Evolutionary conservation across 2,113 vertebrate genomes (phyloP), one percentile per base, ranked within the genome.

Genomic region (Dasyprocta punctata): DNA sequence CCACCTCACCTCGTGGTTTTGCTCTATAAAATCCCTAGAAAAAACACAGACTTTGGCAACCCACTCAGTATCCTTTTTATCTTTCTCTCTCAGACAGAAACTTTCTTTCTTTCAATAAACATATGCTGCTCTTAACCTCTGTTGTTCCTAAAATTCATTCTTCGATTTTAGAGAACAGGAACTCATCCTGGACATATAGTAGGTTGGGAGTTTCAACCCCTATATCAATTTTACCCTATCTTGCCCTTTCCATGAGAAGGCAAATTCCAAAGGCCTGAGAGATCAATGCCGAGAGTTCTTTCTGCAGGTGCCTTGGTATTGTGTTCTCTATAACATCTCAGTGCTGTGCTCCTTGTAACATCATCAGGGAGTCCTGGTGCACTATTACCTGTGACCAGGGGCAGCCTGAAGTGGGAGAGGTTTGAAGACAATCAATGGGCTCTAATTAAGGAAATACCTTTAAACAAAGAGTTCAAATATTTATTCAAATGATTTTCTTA

Each of bases 401-500:
- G 19, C 44, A 90, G 44, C 33, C 19, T 19, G 44, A 84, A 58
- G 77, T 61, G 38, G 9, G 54, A 93, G 47, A 63, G 52, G 6
- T 61, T 71, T 19, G 56, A 44, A 94, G 83, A 5, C 7, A 77
- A 91, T 19, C 12, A 81, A 85, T 85, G 5, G 26, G 8, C 65
- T 94, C 54, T 20, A 90, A 56, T 52, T 75, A 73, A 83, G 58
- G 69, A 94, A 86, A 44, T 4, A 71, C 1, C 67, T 84, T 22
- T n/a, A 95, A 38, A 19, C 9, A 90, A 86, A 44, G 44, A 82
- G 16, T 28, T 86, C 56, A 92, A 60, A 61, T 69, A 58, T 41
- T 95, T 92, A 82, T 41, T 75, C 49, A 86, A 86, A 49, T 91
- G 38, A 22, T 58, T 82, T 75, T 65, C 90, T 17, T 52, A 85